phyloP scores from a whole-genome alignment of 2,113 vertebrate genomes.

The Lophotis ruficrista region DNA sequence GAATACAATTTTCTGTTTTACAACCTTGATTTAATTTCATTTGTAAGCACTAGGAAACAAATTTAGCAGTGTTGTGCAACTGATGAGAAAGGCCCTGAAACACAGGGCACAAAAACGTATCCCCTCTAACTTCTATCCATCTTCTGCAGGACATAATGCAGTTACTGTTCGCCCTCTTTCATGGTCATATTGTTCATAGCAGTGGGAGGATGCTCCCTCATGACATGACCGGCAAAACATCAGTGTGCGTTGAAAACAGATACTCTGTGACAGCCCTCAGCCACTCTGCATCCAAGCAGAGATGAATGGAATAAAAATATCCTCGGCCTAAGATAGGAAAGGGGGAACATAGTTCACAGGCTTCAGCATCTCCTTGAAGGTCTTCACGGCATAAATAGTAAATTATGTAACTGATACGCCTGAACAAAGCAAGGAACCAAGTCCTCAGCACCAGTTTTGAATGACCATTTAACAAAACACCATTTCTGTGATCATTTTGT shows the following conservation, averaged over 20 bases:
- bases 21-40: not conserved
- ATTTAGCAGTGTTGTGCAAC: not conserved
- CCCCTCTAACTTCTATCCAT: not conserved
- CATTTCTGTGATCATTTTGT: not conserved
- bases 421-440: not conserved
- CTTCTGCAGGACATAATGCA: slow-evolving; percentile 17
- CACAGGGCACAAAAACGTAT: not conserved
- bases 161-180: slow-evolving; percentile 4
- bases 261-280: not conserved
- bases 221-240: slow-evolving; percentile 18
- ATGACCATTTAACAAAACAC: not conserved
- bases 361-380: not conserved
- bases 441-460: not conserved
- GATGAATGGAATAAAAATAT: not conserved
- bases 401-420: not conserved
- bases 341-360: not conserved
- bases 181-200: not conserved
- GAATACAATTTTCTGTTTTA: not conserved
- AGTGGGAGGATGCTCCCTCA: not conserved
- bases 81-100: not conserved
- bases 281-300: not conserved
- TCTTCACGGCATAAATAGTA: not conserved
- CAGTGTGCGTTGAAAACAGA: not conserved
- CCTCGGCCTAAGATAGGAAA: not conserved
- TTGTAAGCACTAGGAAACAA: not conserved